Evolutionary conservation across 1,140 invertebrate genomes (phyloP).

Genomic region (Platorchestia sp.): DNA sequence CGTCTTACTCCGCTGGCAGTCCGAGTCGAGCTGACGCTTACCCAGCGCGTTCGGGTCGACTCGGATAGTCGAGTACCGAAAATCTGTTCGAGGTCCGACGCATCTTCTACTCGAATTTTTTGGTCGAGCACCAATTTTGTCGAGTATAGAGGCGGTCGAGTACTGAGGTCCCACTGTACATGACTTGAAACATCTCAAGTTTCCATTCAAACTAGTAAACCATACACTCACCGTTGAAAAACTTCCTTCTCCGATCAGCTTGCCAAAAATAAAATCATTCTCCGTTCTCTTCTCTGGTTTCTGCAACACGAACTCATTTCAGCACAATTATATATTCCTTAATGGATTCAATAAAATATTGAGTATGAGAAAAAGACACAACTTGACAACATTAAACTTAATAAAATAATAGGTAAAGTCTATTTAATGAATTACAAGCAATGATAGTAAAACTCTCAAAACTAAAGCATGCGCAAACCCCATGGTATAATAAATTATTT

Average conservation of each 20-base stretch:
- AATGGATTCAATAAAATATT: not conserved
- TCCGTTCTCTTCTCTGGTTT: conserved; percentile 61
- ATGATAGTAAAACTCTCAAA: too few relatives aligned
- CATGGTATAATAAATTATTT: not conserved
- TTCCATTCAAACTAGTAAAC: conserved; percentile 6
- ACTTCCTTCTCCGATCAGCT: conserved; percentile 95
- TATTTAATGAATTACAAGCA: not conserved
- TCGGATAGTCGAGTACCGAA: too few relatives aligned
- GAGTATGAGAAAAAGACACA: not conserved
- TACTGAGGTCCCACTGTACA: too few relatives aligned
- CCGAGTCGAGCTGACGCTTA: too few relatives aligned
- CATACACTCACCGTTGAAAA: conserved; percentile 85
- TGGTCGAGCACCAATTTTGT: too few relatives aligned
- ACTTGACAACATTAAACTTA: not conserved
- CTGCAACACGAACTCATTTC: not conserved
- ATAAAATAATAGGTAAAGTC: not conserved
- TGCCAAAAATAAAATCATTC: conserved; percentile 94
- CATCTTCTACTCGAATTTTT: too few relatives aligned
- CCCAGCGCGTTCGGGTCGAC: too few relatives aligned
- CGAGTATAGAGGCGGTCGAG: too few relatives aligned
- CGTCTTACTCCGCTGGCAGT: too few relatives aligned
- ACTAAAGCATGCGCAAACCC: not conserved
- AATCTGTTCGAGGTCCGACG: too few relatives aligned
- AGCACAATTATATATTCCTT: not conserved
- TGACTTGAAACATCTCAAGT: not conserved